Evolutionary conservation across 2,113 vertebrate species (phyloP), one percentile per base, ranked within the genome.

Genomic region (Trogon melanurus): DNA sequence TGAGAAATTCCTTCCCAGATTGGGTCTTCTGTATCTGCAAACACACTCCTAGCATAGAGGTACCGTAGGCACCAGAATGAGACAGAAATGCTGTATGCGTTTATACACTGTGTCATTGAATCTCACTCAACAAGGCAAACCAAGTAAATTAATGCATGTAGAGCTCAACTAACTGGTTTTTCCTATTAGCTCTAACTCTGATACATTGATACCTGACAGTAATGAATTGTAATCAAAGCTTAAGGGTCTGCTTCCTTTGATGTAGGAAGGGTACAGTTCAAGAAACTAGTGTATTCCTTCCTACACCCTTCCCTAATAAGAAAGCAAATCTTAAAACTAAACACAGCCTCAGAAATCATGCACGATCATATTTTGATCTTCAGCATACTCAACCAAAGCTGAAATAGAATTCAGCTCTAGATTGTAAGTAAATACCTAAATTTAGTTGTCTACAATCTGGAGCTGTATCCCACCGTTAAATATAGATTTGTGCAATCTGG

Each of bases 381-480:
- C 54, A 75, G 9, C 20, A 36, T 32, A 65, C 4, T 91, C 48
- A 81, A 11, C 8, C 20, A 65, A 82, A 71, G 61, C 36, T 70
- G 47, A 91, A 95, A 75, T 34, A 79, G 11, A 53, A 85, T 85
- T 88, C 58, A 65, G 36, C 13, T 91, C 48, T 62, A 85, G 86
- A 88, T 32, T 92, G 66, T 90, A 88, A 82, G 66, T 90, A 88
- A 82, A 85, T 65, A 75, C 3, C 53, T 93, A 85, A 85, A 85
- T 92, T 88, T 92, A 85, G 48, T 57, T 32, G 20, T 73, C 16
- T 69, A 48, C 67, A 93, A 57, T 92, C 71, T 96, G 89, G 58
- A 92, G 23, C 18, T 92, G 36, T 83, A 66, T 38, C 32, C 58
- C 45, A 53, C 51, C 29, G 73, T 64, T 88, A 88, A 92, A 93